These are phyloP conservation scores for Poeciliopsis turneri DNA, from an alignment of 2,797 vertebrate genomes.

Conservation along the genomic window DNA sequence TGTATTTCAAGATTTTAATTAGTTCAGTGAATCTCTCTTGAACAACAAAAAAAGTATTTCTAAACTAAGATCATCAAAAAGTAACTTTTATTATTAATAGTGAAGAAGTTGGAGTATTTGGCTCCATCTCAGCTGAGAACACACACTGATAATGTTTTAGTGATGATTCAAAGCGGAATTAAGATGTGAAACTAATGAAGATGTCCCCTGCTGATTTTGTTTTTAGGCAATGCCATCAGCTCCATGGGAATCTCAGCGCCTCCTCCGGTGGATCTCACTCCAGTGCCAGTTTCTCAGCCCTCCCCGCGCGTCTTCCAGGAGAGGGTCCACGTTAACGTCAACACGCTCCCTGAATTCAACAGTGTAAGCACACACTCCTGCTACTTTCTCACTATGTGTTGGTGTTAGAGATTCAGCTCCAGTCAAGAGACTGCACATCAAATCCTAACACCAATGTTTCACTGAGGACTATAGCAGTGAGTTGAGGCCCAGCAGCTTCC, in stretches of 20 bases:
- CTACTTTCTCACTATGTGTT: conserved; percentile 25
- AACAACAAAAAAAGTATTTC: not conserved
- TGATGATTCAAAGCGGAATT: conserved; percentile 39
- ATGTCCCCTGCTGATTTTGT: conserved; percentile 61
- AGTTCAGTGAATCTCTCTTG: not conserved
- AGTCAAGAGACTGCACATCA: conserved; percentile 25
- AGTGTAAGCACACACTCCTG: conserved; percentile 64
- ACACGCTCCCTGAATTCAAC: conserved; percentile 77
- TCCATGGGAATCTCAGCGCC: conserved; percentile 78
- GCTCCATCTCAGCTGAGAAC: conserved; percentile 11
- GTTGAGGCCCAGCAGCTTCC: conserved; percentile 26
- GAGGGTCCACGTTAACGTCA: conserved; percentile 68
- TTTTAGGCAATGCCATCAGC: conserved; percentile 81
- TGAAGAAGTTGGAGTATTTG: not conserved
- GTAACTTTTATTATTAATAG: conserved; percentile 8
- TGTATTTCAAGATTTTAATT: not conserved
- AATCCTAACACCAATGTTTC: conserved; percentile 31
- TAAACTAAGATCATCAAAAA: not conserved
- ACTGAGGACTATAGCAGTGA: conserved; percentile 16
- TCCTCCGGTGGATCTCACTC: conserved; percentile 76
- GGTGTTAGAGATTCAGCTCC: not conserved
- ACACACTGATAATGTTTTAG: conserved; percentile 31
- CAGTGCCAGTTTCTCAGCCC: conserved; percentile 70
- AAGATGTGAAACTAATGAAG: conserved; percentile 53
- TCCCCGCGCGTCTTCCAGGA: conserved; percentile 74